These are phyloP conservation scores for Leucopsar rothschildi DNA, from an alignment of 2,113 vertebrate genomes.

Conservation along the genomic window DNA sequence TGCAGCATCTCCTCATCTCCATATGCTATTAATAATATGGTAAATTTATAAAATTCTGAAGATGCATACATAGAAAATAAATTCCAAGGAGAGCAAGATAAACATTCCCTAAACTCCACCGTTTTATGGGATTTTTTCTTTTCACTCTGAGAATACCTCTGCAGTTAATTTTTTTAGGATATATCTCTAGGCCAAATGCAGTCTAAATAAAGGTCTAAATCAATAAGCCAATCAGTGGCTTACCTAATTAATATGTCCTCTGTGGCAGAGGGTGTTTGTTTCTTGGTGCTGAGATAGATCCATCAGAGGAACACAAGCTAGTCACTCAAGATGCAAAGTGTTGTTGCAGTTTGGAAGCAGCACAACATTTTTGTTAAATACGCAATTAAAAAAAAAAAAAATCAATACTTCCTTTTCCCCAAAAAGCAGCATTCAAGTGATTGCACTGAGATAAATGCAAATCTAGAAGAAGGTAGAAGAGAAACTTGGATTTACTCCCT, in stretches of 20 bases:
- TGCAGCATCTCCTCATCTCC: neutral
- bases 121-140: neutral
- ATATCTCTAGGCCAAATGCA: neutral
- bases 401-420: neutral
- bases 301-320: neutral
- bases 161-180: neutral
- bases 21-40: neutral
- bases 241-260: neutral
- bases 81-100: neutral
- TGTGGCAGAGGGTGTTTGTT: neutral
- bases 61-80: neutral
- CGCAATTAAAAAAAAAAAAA: neutral
- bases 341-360: neutral
- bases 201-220: neutral
- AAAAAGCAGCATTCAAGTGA: neutral
- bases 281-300: neutral
- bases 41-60: neutral
- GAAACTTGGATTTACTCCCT: neutral
- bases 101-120: neutral
- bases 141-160: neutral
- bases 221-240: neutral
- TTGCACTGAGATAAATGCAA: neutral
- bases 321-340: neutral
- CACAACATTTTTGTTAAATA: neutral
- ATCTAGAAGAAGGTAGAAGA: slow-evolving; percentile 4